Base-by-base conservation (phyloP, 2,888 invertebrate genomes). In the Polia nebulosa region DNA sequence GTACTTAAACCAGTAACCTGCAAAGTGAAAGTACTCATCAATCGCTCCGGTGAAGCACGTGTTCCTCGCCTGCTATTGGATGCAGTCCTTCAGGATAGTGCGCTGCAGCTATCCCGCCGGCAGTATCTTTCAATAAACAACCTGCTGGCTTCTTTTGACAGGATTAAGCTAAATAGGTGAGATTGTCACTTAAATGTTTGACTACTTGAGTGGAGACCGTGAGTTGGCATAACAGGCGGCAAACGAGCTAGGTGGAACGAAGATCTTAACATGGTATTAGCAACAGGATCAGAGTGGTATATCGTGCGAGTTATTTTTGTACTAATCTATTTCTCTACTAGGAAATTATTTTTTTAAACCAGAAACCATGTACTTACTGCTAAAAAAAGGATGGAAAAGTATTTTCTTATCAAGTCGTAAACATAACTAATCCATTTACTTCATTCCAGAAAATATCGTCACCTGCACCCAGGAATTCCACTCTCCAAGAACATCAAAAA, bases 1-100 rank as follows among this genome's bases (percentile, higher is more conserved):
- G 98, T 98, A 80, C 87, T 98, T 49, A 97, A 97, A 88, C 98
- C 98, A 3, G 97, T 98, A 78, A 97, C 97, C 0, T 97, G 97
- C 67, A 98, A 98, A 89, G 97, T 98, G 58, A 98, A 98, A 91
- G 96, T 98, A 57, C 97, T 98, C 47, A 96, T 98, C 81, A 97
- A 97, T 86, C 96, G 97, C 78, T 96, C 97, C 84, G 94, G 95
- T 81, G 96, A 96, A 78, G 95, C 96, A 0, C 96, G 97, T 62
- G 96, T 97, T 20, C 96, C 97, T n/a, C 96, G 97, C 1, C 91
- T 97, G 69, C 87, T 97, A 41, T 91, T 97, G 9, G 97, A 97
- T 80, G 96, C 97, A 6, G 97, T 97, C 22, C 91, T 97, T 5
- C 97, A 97, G 85, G 98, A 98, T 88, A 97, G 97, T 72, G 98